These are phyloP conservation scores for Ectemnius lituratus DNA, from an alignment of 2,888 invertebrate species.

Conservation along the genomic window DNA sequence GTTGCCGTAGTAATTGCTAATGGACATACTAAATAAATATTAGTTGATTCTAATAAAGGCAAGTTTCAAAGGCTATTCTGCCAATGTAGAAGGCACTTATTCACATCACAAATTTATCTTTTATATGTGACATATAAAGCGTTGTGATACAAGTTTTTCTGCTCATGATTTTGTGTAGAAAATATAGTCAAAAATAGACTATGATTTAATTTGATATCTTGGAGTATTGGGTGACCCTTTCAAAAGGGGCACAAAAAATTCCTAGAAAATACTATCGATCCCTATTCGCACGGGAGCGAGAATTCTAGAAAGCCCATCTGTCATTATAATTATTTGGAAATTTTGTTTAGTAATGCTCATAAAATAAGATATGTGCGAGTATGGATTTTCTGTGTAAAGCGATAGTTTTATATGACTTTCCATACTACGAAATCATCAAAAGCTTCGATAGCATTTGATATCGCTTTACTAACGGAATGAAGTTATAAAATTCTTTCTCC, in stretches of 20 bases:
- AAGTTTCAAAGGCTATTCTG: no score
- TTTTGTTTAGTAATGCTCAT: slow-evolving; percentile 3
- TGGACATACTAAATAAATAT: no score
- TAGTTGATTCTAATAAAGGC: no score
- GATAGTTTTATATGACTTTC: no score
- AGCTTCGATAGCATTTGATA: background rate
- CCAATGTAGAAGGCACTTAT: no score
- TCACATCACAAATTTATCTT: background rate
- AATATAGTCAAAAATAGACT: slow-evolving; percentile 51
- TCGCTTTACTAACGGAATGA: no score
- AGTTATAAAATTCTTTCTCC: no score
- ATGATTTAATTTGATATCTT: slow-evolving; percentile 30
- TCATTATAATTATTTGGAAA: slow-evolving; percentile 17
- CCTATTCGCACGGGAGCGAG: slow-evolving; percentile 20
- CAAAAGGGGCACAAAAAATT: slow-evolving; percentile 46
- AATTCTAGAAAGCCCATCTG: slow-evolving; percentile 58
- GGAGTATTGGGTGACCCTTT: slow-evolving; percentile 18
- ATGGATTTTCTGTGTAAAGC: background rate
- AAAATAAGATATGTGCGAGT: slow-evolving; percentile 36
- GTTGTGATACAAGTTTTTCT: background rate
- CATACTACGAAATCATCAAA: background rate
- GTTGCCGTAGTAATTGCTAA: no score
- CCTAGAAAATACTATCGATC: slow-evolving; percentile 54
- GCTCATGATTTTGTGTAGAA: slow-evolving; percentile 29
- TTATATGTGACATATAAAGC: background rate